Conservation (phyloP, 2,113 vertebrate genomes). For the Gnathochromis pfefferi region DNA sequence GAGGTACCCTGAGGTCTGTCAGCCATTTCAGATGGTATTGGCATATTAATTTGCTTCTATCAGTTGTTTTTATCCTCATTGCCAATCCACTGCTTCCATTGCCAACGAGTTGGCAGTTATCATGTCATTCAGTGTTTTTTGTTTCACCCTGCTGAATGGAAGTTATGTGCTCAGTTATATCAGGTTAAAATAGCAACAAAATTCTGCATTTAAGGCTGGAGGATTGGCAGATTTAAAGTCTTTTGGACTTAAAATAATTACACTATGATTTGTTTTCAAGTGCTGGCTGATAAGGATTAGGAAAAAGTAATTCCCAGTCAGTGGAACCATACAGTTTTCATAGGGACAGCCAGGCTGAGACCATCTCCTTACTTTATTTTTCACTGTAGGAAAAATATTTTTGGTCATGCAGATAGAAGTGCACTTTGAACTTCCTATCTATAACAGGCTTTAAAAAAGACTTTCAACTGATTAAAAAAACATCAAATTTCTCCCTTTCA, state of each 20-base stretch:
- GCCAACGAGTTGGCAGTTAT: neutral
- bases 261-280: neutral
- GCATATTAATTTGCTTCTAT: neutral
- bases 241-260: neutral
- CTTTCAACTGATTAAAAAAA: neutral
- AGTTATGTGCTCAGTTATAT: neutral
- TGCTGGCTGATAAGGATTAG: neutral
- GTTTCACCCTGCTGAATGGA: neutral
- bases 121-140: neutral
- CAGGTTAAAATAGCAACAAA: neutral
- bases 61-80: neutral
- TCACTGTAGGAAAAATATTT: neutral
- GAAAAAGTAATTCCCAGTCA: neutral
- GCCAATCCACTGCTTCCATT: neutral
- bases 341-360: neutral
- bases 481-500: neutral
- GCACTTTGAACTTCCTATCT: neutral
- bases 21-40: neutral
- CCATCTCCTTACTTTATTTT: neutral
- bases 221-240: neutral
- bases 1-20: neutral
- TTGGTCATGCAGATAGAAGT: neutral
- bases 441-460: neutral
- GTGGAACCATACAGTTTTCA: neutral
- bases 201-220: neutral